Percentiles rank a stretch among this genome's conserved stretches.
phyloP scores from a whole-genome alignment of 2,113 vertebrate genomes.

The Colistium nudipinnis region DNA sequence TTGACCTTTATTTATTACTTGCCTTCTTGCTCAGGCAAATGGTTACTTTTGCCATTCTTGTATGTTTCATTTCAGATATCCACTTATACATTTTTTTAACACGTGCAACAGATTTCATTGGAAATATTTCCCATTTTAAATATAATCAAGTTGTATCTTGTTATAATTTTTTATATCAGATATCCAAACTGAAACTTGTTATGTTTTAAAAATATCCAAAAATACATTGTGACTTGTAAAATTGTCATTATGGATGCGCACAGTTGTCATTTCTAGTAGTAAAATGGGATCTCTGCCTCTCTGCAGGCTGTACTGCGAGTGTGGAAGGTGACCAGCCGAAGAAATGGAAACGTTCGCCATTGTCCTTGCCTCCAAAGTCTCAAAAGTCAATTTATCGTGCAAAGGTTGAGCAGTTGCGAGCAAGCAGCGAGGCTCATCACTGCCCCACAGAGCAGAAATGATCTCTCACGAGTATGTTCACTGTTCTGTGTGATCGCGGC shows the following conservation, averaged over 20 bases:
- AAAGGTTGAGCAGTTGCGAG: neutral
- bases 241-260: neutral
- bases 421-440: neutral
- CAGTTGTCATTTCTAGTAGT: neutral
- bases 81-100: neutral
- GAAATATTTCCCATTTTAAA: neutral
- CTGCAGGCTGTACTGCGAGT: neutral
- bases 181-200: neutral
- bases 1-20: neutral
- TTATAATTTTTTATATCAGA: neutral
- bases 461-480: neutral
- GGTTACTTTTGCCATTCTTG: neutral
- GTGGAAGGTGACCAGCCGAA: neutral
- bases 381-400: neutral
- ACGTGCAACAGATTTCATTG: neutral
- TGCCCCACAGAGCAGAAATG: neutral
- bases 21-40: neutral
- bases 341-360: neutral
- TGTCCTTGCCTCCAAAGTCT: neutral
- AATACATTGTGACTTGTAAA: neutral
- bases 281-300: neutral
- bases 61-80: neutral
- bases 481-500: neutral
- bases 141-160: neutral
- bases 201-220: neutral